These are phyloP conservation scores for Leucophenga maculata DNA, from an alignment of 2,888 invertebrate species.

Conservation along the genomic window DNA sequence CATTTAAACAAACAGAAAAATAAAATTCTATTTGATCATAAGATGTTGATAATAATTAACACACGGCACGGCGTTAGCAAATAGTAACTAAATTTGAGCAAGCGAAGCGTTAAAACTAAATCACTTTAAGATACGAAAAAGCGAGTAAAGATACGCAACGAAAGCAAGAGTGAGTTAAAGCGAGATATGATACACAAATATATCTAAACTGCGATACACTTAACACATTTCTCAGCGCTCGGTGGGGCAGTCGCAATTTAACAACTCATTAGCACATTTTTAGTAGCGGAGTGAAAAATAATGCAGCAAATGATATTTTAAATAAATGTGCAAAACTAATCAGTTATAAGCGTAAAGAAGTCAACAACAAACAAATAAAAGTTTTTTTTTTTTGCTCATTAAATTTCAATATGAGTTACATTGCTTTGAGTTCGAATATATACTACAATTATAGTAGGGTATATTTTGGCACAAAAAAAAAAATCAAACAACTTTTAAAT, in stretches of 20 bases:
- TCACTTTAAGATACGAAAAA: no score
- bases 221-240: background rate
- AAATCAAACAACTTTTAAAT: no score
- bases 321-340: conserved; percentile 38
- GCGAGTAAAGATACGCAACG: no score
- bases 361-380: conserved; percentile 24
- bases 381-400: background rate
- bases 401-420: conserved; percentile 25
- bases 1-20: background rate
- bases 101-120: no score
- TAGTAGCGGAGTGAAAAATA: conserved; percentile 58
- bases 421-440: no score
- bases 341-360: conserved; percentile 43
- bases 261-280: conserved; percentile 53
- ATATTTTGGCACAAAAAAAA: no score
- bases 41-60: background rate
- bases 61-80: background rate
- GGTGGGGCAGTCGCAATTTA: conserved; percentile 20
- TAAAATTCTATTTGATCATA: background rate
- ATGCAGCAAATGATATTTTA: conserved; percentile 42
- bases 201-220: conserved; percentile 19
- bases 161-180: conserved; percentile 6
- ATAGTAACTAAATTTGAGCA: no score
- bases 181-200: background rate
- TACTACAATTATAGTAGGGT: no score